phyloP scores from a whole-genome alignment of 2,797 vertebrate genomes.

The Propithecus deckenii region DNA sequence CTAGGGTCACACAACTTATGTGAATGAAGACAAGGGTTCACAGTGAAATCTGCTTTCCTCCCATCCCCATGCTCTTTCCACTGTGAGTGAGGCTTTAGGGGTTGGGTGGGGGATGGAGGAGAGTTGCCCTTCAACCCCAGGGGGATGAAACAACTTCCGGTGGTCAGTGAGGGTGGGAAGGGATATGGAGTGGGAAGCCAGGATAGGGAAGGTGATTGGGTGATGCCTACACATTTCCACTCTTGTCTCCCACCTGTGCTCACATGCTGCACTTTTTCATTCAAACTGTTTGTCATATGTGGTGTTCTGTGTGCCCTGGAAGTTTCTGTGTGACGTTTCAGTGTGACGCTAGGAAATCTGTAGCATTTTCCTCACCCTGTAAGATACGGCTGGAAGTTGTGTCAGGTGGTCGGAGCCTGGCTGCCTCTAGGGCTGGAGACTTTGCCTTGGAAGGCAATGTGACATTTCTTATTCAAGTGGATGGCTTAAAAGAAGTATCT shows the following conservation, averaged over 20 bases:
- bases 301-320: neutral
- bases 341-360: neutral
- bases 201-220: no score
- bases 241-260: neutral
- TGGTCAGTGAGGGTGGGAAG: neutral
- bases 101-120: neutral
- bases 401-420: neutral
- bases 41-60: neutral
- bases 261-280: neutral
- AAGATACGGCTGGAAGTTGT: neutral
- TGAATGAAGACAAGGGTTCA: neutral
- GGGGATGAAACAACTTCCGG: neutral
- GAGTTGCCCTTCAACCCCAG: neutral
- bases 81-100: neutral
- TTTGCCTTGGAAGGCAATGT: neutral
- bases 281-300: neutral
- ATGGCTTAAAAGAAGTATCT: neutral
- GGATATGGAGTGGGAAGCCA: neutral
- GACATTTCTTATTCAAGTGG: neutral
- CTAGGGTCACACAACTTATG: neutral
- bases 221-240: fast-evolving
- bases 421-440: neutral
- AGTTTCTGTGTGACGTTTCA: neutral
- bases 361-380: neutral
- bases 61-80: neutral